Percentiles rank a stretch among this genome's conserved stretches.
Conservation (phyloP, 1,140 invertebrate genomes). For the Scaptomyza hsui region DNA sequence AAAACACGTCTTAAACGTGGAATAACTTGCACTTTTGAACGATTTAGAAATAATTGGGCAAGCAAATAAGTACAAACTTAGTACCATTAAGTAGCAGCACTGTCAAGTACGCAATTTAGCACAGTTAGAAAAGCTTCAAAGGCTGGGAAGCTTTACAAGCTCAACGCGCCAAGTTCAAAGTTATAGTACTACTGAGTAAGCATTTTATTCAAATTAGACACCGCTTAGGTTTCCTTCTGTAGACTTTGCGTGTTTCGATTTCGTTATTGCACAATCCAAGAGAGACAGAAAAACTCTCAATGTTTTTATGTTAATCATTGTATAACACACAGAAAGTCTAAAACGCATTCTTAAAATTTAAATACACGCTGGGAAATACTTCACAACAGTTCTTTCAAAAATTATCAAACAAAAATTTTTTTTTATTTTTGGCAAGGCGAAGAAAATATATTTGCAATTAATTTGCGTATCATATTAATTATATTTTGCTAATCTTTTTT, state of each 20-base stretch:
- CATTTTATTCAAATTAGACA: not conserved
- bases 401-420: too few relatives aligned
- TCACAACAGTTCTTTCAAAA: conserved; percentile 10
- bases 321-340: not conserved
- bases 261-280: conserved; percentile 7
- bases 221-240: not conserved
- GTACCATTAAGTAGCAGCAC: not conserved
- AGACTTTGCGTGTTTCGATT: not conserved
- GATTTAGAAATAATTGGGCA: conserved; percentile 21
- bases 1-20: too few relatives aligned
- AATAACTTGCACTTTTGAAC: conserved; percentile 5
- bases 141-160: conserved; percentile 9
- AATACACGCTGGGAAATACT: not conserved
- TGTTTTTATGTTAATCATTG: conserved; percentile 3
- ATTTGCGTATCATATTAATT: too few relatives aligned
- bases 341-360: conserved; percentile 11
- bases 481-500: not conserved
- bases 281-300: not conserved
- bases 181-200: not conserved
- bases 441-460: too few relatives aligned
- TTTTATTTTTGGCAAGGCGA: too few relatives aligned
- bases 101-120: conserved; percentile 45
- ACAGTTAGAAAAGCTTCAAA: not conserved
- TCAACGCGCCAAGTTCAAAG: conserved; percentile 20
- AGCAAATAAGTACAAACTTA: conserved; percentile 14